A percentile compares a stretch with the other conserved stretches of the same genome.
Evolutionary conservation across 2,113 vertebrate genomes (phyloP).

Genomic region (Asarcornis scutulata): DNA sequence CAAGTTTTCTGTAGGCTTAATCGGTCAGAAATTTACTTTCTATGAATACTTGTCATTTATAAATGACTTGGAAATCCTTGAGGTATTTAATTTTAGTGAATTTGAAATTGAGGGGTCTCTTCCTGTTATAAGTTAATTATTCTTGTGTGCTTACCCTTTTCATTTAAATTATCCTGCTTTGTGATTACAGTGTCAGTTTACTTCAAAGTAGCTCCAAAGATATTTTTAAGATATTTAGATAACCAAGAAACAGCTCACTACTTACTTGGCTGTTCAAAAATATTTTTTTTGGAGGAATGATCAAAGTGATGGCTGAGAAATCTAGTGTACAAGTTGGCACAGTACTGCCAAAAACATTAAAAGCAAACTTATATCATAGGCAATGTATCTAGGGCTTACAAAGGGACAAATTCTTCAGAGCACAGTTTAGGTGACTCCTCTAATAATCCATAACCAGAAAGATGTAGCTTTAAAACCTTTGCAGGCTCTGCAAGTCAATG

Average conservation of each 20-base stretch:
- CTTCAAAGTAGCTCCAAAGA: neutral
- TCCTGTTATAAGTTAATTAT: neutral
- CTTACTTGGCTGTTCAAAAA: neutral
- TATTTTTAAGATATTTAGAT: neutral
- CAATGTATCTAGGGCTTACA: neutral
- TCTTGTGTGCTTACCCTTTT: neutral
- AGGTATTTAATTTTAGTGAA: neutral
- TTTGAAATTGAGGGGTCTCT: neutral
- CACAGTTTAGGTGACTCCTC: fast-evolving
- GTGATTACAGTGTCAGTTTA: neutral
- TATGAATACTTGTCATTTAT: neutral
- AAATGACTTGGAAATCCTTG: neutral
- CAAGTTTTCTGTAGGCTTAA: constrained; percentile 44
- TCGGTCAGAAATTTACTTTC: neutral
- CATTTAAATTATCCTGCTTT: neutral
- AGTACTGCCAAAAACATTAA: neutral
- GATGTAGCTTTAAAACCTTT: neutral
- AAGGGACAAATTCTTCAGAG: neutral
- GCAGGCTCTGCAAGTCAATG: neutral
- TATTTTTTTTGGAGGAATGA: neutral
- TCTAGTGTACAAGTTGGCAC: neutral
- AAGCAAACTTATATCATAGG: neutral
- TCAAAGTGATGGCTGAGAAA: neutral
- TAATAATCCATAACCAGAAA: neutral
- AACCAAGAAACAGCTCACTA: neutral